Evolutionary conservation across 2,888 invertebrate species (phyloP).

Genomic region (Cosmorhoe ocellata): DNA sequence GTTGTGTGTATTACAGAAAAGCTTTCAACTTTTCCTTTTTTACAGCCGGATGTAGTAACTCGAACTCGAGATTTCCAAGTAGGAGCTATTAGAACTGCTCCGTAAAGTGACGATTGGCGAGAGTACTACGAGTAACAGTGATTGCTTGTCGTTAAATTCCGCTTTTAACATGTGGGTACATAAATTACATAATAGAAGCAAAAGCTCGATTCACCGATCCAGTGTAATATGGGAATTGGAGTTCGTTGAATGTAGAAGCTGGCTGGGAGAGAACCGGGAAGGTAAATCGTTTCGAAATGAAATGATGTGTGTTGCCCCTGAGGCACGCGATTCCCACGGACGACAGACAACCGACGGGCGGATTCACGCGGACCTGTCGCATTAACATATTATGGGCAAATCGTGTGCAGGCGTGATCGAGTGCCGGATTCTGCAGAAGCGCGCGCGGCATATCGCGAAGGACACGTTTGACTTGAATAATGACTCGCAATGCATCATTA

Average conservation of each 20-base stretch:
- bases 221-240: slow-evolving; percentile 27
- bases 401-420: slow-evolving; percentile 48
- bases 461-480: slow-evolving; percentile 7
- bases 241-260: neutral
- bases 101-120: slow-evolving; percentile 40
- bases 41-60: slow-evolving; percentile 50
- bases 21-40: slow-evolving; percentile 52
- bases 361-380: slow-evolving; percentile 48
- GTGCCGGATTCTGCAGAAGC: slow-evolving; percentile 42
- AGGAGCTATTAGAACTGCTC: slow-evolving; percentile 39
- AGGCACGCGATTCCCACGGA: slow-evolving; percentile 49
- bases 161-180: slow-evolving; percentile 37
- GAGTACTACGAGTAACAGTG: slow-evolving; percentile 38
- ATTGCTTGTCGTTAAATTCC: slow-evolving; percentile 52
- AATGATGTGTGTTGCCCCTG: neutral
- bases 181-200: slow-evolving; percentile 17
- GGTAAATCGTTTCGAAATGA: slow-evolving; percentile 2
- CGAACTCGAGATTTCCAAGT: slow-evolving; percentile 42
- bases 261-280: neutral
- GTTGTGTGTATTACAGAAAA: slow-evolving; percentile 42
- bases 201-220: slow-evolving; percentile 8
- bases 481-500: too few species aligned
- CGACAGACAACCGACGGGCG: slow-evolving; percentile 37
- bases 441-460: neutral
- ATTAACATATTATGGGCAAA: slow-evolving; percentile 57